Base-by-base conservation (phyloP, 2,888 invertebrate genomes). In the Galerucella pusilla region DNA sequence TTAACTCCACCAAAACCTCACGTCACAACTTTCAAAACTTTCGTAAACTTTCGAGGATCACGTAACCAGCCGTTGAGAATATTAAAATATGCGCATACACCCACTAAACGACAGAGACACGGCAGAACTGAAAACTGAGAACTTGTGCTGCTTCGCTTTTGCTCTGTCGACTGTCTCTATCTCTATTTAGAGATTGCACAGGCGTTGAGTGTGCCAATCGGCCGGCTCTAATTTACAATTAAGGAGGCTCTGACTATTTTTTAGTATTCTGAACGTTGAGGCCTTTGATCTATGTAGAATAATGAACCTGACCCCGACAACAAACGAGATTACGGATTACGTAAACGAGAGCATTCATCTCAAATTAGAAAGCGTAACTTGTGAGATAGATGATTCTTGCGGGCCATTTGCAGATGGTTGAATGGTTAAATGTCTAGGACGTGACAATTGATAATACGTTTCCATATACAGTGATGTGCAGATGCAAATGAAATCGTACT, bases 201-300 rank as follows among this genome's bases (percentile, higher is more conserved):
- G 72, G 72, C 72, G 72, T 72, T 72, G 72, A 72, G 59, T 72
- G 60, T 72, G 66, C 72, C 66, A 72, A 66, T 72, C 66, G 61
- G 60, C 20, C 35, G 28, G 61, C 72, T 67, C 52, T 60, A 71
- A 71, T 71, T 71, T 59, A 71, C 71, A 66, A 57, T 66, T 66
- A 66, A 66, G 46, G 59, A 57, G 28, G 63, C 42, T 49, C 42
- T 45, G 54, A 35, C 42, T 72, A 66, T 65, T 72, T 71, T 72
- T 72, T 66, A 67, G 66, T 66, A 72, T 72, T 67, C 66, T 28
- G 66, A 59, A 60, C 59, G 61, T 20, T n/a, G 54, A 16, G 16
- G 28, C 71, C 71, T 72, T 72, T 72, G 66, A 72, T 72, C 52
- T 67, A 28, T 54, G 66, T 66, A 16, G 49, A 25, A 60, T 72